phyloP scores from a whole-genome alignment of 2,888 invertebrate genomes.

The Amaurobius ferox region DNA sequence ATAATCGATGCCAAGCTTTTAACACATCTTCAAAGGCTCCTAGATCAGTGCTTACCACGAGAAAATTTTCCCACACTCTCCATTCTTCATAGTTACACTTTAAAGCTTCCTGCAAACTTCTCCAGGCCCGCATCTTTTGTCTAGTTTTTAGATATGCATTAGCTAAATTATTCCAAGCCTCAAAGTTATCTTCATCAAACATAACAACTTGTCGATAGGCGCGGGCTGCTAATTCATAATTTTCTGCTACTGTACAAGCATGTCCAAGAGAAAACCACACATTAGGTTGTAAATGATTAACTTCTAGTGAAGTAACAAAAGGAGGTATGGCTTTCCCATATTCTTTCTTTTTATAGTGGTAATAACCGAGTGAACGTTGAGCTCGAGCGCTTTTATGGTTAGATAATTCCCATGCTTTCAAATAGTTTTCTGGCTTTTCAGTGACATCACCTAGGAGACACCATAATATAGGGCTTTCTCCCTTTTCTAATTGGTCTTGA shows the following conservation, averaged over 20 bases:
- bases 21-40: conserved; percentile 90
- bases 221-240: conserved; percentile 88
- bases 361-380: conserved; percentile 90
- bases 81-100: conserved; percentile 93
- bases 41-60: conserved; percentile 91
- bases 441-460: conserved; percentile 94
- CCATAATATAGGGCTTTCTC: conserved; percentile 90
- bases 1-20: conserved; percentile 88
- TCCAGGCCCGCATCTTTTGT: conserved; percentile 90
- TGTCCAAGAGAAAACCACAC: conserved; percentile 92
- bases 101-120: conserved; percentile 90
- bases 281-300: conserved; percentile 91
- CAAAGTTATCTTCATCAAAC: conserved; percentile 91
- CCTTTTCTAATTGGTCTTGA: conserved; percentile 85
- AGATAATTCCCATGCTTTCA: conserved; percentile 94
- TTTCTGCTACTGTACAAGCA: conserved; percentile 86
- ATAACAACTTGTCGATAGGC: conserved; percentile 92
- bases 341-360: conserved; percentile 84
- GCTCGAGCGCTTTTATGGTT: conserved; percentile 88
- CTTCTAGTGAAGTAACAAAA: conserved; percentile 87
- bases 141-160: conserved; percentile 93
- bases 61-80: conserved; percentile 96
- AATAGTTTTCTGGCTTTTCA: conserved; percentile 87
- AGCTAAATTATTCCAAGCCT: conserved; percentile 98
- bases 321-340: conserved; percentile 88